These are phyloP conservation scores for Myopa testacea DNA, from an alignment of 2,888 invertebrate genomes.

Conservation along the genomic window DNA sequence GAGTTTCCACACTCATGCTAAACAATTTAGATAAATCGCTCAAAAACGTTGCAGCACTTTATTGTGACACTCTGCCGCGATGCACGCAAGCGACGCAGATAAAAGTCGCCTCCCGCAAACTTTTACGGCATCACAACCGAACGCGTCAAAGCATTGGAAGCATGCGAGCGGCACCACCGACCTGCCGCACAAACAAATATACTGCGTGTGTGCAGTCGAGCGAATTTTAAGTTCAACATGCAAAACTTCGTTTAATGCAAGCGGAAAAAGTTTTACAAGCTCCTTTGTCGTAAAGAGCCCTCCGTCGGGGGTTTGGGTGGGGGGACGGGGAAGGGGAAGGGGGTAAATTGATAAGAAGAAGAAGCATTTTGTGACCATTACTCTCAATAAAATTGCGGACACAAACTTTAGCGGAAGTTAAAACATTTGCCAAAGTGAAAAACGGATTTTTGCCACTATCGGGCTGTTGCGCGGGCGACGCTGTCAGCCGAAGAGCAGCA, in stretches of 20 bases:
- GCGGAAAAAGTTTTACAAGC: slow-evolving; percentile 23
- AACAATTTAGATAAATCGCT: slow-evolving; percentile 26
- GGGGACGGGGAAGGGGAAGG: neutral
- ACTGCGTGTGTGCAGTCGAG: slow-evolving; percentile 11
- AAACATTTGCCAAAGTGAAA: slow-evolving; percentile 19
- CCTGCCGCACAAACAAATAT: neutral
- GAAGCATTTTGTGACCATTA: slow-evolving; percentile 26
- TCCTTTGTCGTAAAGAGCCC: neutral
- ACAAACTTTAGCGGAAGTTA: slow-evolving; percentile 17
- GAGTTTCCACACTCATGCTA: slow-evolving; percentile 17
- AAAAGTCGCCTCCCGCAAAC: slow-evolving; percentile 12
- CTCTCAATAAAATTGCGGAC: slow-evolving; percentile 29
- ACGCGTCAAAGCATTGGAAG: neutral
- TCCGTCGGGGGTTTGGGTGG: too few species aligned
- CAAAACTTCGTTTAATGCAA: slow-evolving; percentile 28
- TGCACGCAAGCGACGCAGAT: slow-evolving; percentile 39
- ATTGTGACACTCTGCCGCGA: slow-evolving; percentile 49
- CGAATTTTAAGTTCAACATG: slow-evolving; percentile 25
- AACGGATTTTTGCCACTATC: neutral
- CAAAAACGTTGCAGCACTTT: slow-evolving; percentile 41
- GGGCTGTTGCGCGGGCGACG: neutral
- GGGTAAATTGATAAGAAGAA: neutral
- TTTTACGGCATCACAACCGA: slow-evolving; percentile 4
- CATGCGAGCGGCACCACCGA: neutral
- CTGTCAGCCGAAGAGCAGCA: neutral